phyloP scores from a whole-genome alignment of 2,113 vertebrate genomes.

The Tragelaphus imberbis region DNA sequence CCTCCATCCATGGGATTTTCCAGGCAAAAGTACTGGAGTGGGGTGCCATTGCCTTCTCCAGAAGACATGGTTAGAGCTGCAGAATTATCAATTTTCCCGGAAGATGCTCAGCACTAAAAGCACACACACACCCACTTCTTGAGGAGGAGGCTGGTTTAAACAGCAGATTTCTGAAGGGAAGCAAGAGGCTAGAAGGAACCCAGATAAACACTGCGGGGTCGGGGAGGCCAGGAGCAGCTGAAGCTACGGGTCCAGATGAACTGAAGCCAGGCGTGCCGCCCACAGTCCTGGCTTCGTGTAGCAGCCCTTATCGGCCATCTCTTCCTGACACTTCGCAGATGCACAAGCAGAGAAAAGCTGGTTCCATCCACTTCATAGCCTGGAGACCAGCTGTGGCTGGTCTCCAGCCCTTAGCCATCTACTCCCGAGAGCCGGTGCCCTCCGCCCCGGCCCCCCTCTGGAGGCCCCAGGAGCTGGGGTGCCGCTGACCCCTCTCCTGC shows the following conservation, averaged over 20 bases:
- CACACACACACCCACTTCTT: fast-evolving
- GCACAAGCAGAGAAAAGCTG: constrained; percentile 31
- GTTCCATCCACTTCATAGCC: neutral
- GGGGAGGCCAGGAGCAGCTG: neutral
- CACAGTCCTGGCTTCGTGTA: neutral
- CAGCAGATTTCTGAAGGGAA: constrained; percentile 23
- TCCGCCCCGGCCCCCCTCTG: neutral
- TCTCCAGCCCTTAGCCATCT: neutral
- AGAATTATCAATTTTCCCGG: fast-evolving
- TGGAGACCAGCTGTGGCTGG: neutral
- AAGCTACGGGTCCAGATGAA: neutral
- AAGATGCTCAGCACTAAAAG: fast-evolving
- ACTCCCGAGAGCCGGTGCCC: fast-evolving
- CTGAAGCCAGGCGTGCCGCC: constrained; percentile 56
- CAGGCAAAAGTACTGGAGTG: no score
- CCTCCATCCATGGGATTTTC: no score
- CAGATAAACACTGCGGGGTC: constrained; percentile 13
- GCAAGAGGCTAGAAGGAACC: neutral
- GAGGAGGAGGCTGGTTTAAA: neutral
- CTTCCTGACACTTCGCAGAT: constrained; percentile 19
- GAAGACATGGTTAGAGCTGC: no score
- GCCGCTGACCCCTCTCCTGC: neutral
- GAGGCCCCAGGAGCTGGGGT: fast-evolving
- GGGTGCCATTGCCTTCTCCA: no score
- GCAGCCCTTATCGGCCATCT: neutral